Evolutionary conservation across 2,113 vertebrate species (phyloP).

Genomic region (Rhabdornis inornatus): DNA sequence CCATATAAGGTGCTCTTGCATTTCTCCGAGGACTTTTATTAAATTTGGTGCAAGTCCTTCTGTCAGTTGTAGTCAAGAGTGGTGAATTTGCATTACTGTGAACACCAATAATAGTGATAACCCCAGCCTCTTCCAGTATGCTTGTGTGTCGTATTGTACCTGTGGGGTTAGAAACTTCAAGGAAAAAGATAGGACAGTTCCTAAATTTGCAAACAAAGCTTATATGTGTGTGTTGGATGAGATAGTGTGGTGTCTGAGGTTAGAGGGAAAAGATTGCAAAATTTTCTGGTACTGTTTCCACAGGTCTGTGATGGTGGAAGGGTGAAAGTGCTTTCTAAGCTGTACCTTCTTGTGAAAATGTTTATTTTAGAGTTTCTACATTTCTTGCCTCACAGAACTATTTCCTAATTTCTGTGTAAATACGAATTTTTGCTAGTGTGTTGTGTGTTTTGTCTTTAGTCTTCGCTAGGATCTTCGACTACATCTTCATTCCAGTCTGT

Average conservation of each 20-base stretch:
- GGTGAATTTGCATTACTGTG: not conserved
- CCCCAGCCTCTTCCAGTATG: not conserved
- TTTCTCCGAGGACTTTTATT: not conserved
- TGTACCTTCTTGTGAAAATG: not conserved
- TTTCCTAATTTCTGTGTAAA: not conserved
- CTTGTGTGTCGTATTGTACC: not conserved
- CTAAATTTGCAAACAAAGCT: not conserved
- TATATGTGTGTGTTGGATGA: not conserved
- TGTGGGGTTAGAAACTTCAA: not conserved
- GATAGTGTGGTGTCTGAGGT: not conserved
- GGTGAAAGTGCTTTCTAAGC: not conserved
- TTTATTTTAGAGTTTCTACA: not conserved
- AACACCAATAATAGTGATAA: not conserved
- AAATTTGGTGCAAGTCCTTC: not conserved
- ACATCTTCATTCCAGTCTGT: constrained; percentile 87
- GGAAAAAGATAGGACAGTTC: accelerated
- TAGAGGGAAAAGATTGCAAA: not conserved
- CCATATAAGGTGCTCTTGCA: not conserved
- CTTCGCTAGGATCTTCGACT: constrained; percentile 85
- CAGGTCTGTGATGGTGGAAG: not conserved
- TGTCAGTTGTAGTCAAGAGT: not conserved
- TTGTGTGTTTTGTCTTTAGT: constrained; percentile 73
- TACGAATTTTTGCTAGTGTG: not conserved
- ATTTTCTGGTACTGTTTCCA: not conserved
- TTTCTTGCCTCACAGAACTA: not conserved